phyloP scores from a whole-genome alignment of 2,797 vertebrate genomes.

The Acridotheres tristis region DNA sequence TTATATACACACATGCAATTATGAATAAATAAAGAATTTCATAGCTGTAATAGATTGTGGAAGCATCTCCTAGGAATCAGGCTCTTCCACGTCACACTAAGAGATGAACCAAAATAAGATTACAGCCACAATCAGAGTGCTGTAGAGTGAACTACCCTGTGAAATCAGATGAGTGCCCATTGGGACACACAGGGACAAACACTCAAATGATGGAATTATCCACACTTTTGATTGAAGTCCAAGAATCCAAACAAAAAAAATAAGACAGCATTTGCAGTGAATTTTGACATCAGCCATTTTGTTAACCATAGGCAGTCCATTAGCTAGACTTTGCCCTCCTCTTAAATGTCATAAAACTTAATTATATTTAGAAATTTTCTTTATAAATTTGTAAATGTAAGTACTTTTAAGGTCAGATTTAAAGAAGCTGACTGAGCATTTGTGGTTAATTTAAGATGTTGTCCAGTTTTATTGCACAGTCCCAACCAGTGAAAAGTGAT shows the following conservation, averaged over 20 bases:
- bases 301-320: background rate
- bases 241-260: background rate
- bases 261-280: accelerated
- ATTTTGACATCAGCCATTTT: background rate
- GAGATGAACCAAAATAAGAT: background rate
- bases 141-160: background rate
- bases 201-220: accelerated
- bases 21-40: background rate
- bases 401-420: background rate
- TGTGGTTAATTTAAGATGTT: background rate
- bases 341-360: background rate
- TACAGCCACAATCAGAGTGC: background rate
- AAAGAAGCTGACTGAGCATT: background rate
- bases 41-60: background rate
- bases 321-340: background rate
- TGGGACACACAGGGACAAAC: background rate
- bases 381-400: background rate
- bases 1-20: background rate
- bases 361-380: background rate
- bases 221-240: background rate
- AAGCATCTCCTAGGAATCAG: background rate
- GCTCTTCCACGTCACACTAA: background rate
- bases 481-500: background rate
- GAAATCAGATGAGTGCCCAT: background rate
- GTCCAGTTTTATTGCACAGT: background rate